These are phyloP conservation scores for Pammene fasciana DNA, from an alignment of 2,888 invertebrate species.

Conservation along the genomic window DNA sequence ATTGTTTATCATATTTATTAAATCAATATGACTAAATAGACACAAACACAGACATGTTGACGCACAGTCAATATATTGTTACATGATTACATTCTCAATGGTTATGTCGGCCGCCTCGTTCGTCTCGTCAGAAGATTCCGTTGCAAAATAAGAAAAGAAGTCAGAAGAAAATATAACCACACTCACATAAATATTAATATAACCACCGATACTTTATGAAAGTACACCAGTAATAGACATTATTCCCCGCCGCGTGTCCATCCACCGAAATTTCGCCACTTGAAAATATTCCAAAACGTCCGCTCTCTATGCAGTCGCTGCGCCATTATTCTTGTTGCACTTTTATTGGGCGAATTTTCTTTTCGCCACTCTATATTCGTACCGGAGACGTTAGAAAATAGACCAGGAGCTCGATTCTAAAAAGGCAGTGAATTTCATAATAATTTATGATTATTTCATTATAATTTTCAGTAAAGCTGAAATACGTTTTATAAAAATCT, in stretches of 20 bases:
- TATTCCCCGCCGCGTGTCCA: neutral
- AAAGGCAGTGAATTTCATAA: neutral
- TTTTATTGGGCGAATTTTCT: constrained; percentile 45
- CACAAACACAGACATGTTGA: no score
- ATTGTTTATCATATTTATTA: no score
- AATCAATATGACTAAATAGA: no score
- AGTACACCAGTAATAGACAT: neutral
- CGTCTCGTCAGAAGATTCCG: no score
- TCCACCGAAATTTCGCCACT: constrained; percentile 34
- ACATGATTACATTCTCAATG: no score
- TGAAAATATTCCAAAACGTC: constrained; percentile 40
- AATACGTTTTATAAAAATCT: no score
- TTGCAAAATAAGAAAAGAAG: no score
- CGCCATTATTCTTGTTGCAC: constrained; percentile 46
- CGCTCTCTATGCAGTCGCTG: constrained; percentile 22
- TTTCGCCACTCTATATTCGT: constrained; percentile 44
- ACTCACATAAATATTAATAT: neutral
- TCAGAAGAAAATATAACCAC: no score
- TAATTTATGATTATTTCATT: neutral
- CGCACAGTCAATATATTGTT: no score
- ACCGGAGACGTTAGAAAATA: constrained; percentile 23
- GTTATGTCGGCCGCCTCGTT: no score
- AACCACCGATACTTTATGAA: neutral
- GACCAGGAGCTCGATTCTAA: constrained; percentile 11
- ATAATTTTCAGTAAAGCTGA: no score